Evolutionary conservation across 64 coral and sea anemone species (phyloP), one percentile per base, ranked within the genome.

Genomic region (Dendronephthya gigantea): DNA sequence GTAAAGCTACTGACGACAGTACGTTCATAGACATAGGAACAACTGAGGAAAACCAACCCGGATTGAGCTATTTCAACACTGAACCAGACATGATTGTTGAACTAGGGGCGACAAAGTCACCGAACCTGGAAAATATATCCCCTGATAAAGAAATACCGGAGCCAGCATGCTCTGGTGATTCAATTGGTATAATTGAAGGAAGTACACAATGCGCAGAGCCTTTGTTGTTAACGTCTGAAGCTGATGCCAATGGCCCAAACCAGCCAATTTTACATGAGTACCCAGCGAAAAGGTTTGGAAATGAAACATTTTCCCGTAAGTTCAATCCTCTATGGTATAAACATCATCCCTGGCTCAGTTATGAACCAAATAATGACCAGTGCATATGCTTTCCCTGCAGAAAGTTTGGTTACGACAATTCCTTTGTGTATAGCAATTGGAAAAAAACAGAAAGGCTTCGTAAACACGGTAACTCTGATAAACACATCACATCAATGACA

Each of bases 311-410:
- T 31, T 51, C 45, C 1, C 55, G 84, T 58, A 50, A 85, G 55
- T 85, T 85, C 84, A 85, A 65, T 27, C 84, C 84, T 14, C 50
- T 36, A 5, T 85, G 51, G 84, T 85, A 85, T 38, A 85, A 85
- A 85, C 43, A 5, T 19, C 59, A 85, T 85, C 84, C 84, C 40
- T 85, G 84, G 50, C 43, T 85, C 19, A 85, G 84, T 50, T 85
- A 32, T 59, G n/a, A 85, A 27, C n/a, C 3, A 58, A 34, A 65
- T 58, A 85, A 27, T 4, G 30, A 40, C 27, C 43, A 47, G 50
- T 40, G 22, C 27, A 45, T 23, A 40, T 83, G 82, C 82, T 83
- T 48, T 29, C 34, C 82, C 43, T 83, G 41, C 82, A 36, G 50
- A 49, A 39, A 83, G 47, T 83, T 48, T 50, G 40, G 55, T 14